These are phyloP conservation scores for Mnemiopsis leidyi DNA, from an alignment of 37 sponge, comb jelly and placozoan genomes.

Conservation along the genomic window DNA sequence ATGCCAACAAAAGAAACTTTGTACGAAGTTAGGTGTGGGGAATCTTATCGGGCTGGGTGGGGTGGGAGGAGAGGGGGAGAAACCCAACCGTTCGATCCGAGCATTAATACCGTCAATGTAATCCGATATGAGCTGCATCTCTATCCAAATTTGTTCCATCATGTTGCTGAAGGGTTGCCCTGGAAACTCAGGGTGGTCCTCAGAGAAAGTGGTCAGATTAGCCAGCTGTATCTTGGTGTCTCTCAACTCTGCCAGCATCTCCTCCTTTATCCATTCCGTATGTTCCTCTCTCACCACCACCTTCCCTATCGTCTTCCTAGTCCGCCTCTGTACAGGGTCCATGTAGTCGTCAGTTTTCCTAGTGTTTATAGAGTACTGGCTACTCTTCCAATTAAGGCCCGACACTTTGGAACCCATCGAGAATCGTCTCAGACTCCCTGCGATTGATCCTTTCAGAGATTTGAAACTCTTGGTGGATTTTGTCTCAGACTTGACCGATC, in stretches of 20 bases:
- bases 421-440: not conserved
- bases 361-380: not conserved
- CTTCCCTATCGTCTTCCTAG: conserved; percentile 22
- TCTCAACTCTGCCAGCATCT: not conserved
- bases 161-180: conserved; percentile 20
- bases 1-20: not conserved
- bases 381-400: not conserved
- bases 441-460: not conserved
- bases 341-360: not conserved
- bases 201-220: not conserved
- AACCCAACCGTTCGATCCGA: not conserved
- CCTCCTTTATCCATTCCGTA: not conserved
- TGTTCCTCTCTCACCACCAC: conserved; percentile 14
- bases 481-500: not conserved
- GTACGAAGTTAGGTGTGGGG: not conserved
- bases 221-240: not conserved
- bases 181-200: not conserved
- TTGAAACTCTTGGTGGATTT: not conserved
- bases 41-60: not conserved
- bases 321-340: not conserved
- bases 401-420: conserved; percentile 4
- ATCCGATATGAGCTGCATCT: not conserved
- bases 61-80: not conserved
- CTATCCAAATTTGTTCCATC: not conserved
- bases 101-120: not conserved